Conservation (phyloP, 2,113 vertebrate genomes). For the Ailuropoda melanoleuca region DNA sequence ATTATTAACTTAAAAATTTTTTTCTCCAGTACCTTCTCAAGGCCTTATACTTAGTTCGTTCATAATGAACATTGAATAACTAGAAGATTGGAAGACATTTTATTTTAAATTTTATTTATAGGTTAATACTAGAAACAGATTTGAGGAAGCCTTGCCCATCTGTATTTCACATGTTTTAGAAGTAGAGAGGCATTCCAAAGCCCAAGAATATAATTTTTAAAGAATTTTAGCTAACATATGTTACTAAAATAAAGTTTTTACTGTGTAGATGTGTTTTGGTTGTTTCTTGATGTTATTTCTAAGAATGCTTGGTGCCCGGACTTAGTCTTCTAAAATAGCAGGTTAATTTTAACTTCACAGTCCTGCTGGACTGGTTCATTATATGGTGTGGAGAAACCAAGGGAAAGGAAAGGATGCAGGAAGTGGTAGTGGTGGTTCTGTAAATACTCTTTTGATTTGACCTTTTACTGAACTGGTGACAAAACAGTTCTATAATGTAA, state of each 20-base stretch:
- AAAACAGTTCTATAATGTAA: neutral
- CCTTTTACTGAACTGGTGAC: conserved; percentile 36
- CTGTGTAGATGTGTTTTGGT: conserved; percentile 24
- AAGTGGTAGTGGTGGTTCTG: conserved; percentile 18
- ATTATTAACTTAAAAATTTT: conserved; percentile 18
- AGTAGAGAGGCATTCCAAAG: conserved; percentile 7
- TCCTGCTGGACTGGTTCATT: conserved; percentile 15
- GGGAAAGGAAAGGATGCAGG: conserved; percentile 36
- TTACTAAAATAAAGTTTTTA: conserved; percentile 52
- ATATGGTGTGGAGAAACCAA: conserved; percentile 55
- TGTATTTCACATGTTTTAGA: conserved; percentile 6
- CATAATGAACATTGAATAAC: conserved; percentile 46
- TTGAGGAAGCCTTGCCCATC: conserved; percentile 10
- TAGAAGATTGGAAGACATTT: conserved; percentile 1
- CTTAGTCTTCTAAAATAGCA: conserved; percentile 42
- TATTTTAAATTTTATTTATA: neutral
- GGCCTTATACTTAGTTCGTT: neutral
- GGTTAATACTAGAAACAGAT: conserved; percentile 36
- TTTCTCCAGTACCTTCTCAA: neutral
- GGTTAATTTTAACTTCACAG: conserved; percentile 59
- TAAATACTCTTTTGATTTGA: conserved; percentile 31
- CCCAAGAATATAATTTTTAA: neutral
- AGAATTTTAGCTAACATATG: conserved; percentile 16
- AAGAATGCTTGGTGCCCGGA: conserved; percentile 34
- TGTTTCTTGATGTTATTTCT: conserved; percentile 59